These are phyloP conservation scores for Phymanthus crucifer DNA, from an alignment of 92 coral and sea anemone species.

Conservation along the genomic window DNA sequence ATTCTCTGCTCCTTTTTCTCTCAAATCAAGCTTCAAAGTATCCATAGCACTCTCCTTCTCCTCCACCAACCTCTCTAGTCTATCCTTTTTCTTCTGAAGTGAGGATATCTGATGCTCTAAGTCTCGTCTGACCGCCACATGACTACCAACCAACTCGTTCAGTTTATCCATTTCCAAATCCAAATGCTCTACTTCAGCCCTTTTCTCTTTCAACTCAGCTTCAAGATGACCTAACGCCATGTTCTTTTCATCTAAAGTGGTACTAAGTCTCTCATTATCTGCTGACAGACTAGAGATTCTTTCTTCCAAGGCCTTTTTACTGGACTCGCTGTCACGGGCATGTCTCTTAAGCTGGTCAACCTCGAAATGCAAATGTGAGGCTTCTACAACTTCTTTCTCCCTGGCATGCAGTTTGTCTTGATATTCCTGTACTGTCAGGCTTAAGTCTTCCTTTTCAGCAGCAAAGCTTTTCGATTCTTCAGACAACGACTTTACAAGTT, in stretches of 20 bases:
- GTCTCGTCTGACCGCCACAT: constrained; percentile 52
- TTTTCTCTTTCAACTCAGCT: constrained; percentile 60
- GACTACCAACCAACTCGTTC: constrained; percentile 54
- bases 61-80: constrained; percentile 44
- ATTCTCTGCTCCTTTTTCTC: constrained; percentile 81
- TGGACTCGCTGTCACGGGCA: constrained; percentile 47
- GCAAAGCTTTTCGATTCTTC: constrained; percentile 61
- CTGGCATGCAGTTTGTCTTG: constrained; percentile 52
- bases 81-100: constrained; percentile 59
- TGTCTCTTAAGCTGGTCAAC: constrained; percentile 58
- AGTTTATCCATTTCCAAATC: constrained; percentile 67
- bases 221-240: constrained; percentile 52
- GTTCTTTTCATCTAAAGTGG: constrained; percentile 56
- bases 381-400: constrained; percentile 44
- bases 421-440: constrained; percentile 54
- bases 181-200: constrained; percentile 62
- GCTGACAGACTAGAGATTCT: constrained; percentile 45
- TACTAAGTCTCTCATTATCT: constrained; percentile 63
- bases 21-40: constrained; percentile 75
- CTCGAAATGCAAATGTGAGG: constrained; percentile 58
- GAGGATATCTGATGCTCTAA: constrained; percentile 62
- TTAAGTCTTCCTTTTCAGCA: constrained; percentile 62
- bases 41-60: constrained; percentile 60
- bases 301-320: constrained; percentile 56
- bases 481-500: constrained; percentile 45